These are phyloP conservation scores for Netelia inedita DNA, from an alignment of 2,888 invertebrate genomes.

Conservation along the genomic window DNA sequence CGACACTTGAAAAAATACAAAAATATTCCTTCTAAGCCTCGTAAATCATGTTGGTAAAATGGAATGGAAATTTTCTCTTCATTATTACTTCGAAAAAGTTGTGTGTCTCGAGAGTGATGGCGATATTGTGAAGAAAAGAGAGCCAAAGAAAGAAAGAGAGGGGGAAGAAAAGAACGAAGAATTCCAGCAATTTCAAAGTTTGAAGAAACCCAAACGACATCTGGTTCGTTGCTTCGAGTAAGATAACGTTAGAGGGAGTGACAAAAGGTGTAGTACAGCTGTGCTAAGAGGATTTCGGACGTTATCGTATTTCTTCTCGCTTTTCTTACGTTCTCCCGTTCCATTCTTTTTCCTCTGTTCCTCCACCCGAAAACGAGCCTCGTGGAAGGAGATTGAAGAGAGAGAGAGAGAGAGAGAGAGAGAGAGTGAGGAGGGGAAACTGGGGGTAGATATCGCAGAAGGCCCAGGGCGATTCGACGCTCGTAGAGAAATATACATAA, in stretches of 20 bases:
- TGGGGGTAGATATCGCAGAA: not conserved
- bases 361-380: not conserved
- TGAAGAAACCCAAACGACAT: slow-evolving; percentile 62
- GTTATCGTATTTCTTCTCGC: slow-evolving; percentile 70
- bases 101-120: slow-evolving; percentile 24
- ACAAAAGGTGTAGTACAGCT: slow-evolving; percentile 64
- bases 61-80: slow-evolving; percentile 21
- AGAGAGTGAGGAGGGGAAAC: not conserved
- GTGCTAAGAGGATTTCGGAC: slow-evolving; percentile 72
- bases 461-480: slow-evolving; percentile 43
- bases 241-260: slow-evolving; percentile 66
- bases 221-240: slow-evolving; percentile 62
- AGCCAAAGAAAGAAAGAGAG: slow-evolving; percentile 1
- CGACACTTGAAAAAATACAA: no score
- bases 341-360: slow-evolving; percentile 19
- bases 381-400: not conserved
- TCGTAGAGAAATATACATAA: slow-evolving; percentile 43
- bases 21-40: no score
- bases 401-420: no score
- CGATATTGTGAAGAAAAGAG: slow-evolving; percentile 11
- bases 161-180: slow-evolving; percentile 1
- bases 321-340: slow-evolving; percentile 57
- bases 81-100: slow-evolving; percentile 13
- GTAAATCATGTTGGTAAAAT: not conserved
- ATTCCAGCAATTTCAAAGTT: slow-evolving; percentile 51